These are phyloP conservation scores for Eudyptes chrysolophus DNA, from an alignment of 2,113 vertebrate species.

Conservation along the genomic window DNA sequence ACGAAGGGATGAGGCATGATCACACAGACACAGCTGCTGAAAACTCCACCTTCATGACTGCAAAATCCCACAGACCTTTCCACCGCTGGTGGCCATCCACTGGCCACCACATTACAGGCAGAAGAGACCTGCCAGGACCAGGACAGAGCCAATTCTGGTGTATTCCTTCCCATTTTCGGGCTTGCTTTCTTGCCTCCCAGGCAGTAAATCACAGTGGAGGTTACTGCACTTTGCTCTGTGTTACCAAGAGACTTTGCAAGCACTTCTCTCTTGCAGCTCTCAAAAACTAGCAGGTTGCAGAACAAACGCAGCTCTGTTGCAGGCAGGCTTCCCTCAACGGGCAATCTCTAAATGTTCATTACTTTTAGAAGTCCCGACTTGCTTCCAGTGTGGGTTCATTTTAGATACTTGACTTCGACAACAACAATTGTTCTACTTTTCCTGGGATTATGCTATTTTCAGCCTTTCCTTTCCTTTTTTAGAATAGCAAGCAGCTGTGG, in stretches of 20 bases:
- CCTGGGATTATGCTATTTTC: constrained; percentile 6
- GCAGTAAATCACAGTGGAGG: background rate
- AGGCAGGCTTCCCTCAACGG: background rate
- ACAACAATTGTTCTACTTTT: constrained; percentile 23
- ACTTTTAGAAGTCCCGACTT: background rate
- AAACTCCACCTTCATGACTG: background rate
- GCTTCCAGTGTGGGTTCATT: background rate
- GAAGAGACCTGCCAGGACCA: background rate
- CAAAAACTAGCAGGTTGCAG: background rate
- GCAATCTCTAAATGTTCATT: background rate
- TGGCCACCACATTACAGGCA: background rate
- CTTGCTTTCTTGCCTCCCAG: background rate
- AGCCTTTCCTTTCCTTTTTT: background rate
- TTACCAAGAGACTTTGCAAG: background rate
- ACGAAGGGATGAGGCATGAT: background rate
- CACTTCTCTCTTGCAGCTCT: background rate
- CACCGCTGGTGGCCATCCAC: background rate
- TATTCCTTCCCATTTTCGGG: background rate
- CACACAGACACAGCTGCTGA: background rate
- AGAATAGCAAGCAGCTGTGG: background rate
- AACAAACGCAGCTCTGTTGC: background rate
- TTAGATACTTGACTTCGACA: background rate
- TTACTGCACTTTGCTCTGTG: background rate
- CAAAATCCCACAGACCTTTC: background rate
- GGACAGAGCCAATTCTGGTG: background rate